Evolutionary conservation across 2,113 vertebrate species (phyloP), one percentile per base, ranked within the genome.

Genomic region (Solea solea): DNA sequence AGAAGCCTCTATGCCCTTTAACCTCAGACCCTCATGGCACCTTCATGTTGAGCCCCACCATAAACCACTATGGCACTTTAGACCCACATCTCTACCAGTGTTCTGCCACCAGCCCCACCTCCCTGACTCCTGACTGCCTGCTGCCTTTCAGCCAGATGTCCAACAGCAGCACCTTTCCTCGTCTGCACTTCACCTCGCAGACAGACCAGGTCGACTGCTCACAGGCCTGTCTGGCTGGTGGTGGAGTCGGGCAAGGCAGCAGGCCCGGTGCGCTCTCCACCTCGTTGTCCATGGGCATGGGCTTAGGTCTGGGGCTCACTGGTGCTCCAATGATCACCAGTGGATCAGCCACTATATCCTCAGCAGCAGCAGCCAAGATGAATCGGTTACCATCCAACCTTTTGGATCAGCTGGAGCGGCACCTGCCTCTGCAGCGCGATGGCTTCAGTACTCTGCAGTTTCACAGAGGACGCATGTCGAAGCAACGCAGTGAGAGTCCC

Each of bases 361-460:
- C 91, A 14, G 72, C 95, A n/a, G 81, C 89, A 2, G 89, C 89
- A 4, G 90, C 91, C 63, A 92, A 91, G 75, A 92, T 91, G 93
- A 98, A 99, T 76, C 94, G 97, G 68, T 89, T 98, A 87, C 97
- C 98, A 0, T 94, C 96, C 67, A 98, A 96, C 89, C 95, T 99
- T 73, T 88, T 99, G 54, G 97, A 99, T 92, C 98, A 99, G 93
- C 96, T 99, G 54, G 98, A 99, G 89, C 95, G 98, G 86, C 98
- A 99, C 88, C 91, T 99, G 82, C 98, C 98, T 3, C 94, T 96
- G 81, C 96, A 98, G 88, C 94, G 94, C 0, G 98, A 99, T 0
- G 97, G 97, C 66, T 99, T 99, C 92, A 99, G 97, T 88, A 99
- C 98, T 0, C 94, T 99, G 55, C 98, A 99, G 89, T 99, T 98